Base-by-base conservation (phyloP, 2,888 invertebrate species). In the Smittia aterrima region DNA sequence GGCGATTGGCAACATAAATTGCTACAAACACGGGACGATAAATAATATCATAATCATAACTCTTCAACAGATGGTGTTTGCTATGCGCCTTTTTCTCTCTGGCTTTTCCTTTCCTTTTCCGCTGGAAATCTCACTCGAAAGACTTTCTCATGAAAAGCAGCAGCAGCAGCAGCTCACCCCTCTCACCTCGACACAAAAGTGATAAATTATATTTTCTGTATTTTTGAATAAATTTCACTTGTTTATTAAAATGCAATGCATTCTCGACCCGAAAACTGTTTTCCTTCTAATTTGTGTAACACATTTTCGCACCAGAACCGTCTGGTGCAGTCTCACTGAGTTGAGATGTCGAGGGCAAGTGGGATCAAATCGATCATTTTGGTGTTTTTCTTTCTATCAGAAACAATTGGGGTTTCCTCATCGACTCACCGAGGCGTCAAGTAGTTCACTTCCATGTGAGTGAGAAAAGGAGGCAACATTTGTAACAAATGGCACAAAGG, bases 11-110 rank as follows among this genome's bases (percentile, higher is more conserved):
- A 72, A 72, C 72, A 72, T 72, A 72, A 72, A 72, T 72, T 72
- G 72, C 62, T 62, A 72, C 72, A 62, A 62, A 62, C 62, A 62
- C 62, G 72, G 72, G 62, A 72, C 72, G 25, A 72, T 72, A 72
- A 72, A 72, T 72, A 72, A 72, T 72, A 62, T 72, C 72, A 72
- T 72, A 72, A 71, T 70, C 75, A 71, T 75, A 75, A 75, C 75
- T 70, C 75, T 68, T 75, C 75, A 75, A 71, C 75, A 75, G 75
- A 75, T 75, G 75, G 71, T 71, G 20, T 22, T 64, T 64, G 64
- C 64, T 64, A 6, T 64, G 27, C 58, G 20, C 27, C 27, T 24
- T 64, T 22, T 58, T 58, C 58, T 4, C 13, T 53, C 18, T n/a
- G n/a, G n/a, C n/a, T n/a, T n/a, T n/a, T n/a, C 3, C 11, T 58